Conservation (phyloP, 2,797 vertebrate species). For the Tragopan temminckii region DNA sequence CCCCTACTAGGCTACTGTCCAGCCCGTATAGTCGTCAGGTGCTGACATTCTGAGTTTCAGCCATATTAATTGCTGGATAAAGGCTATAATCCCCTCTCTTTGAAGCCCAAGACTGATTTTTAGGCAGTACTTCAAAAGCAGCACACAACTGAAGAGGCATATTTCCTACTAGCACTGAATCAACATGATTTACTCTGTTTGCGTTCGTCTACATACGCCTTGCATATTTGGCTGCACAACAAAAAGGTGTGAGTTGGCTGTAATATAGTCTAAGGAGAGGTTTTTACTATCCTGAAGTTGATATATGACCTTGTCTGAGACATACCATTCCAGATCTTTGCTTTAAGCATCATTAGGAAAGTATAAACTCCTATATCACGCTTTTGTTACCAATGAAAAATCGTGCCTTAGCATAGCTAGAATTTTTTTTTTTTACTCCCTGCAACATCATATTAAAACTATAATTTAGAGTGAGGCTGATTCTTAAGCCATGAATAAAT, state of each 20-base stretch:
- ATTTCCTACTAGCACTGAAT: slow-evolving; percentile 81
- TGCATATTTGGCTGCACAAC: slow-evolving; percentile 82
- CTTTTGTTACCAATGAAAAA: slow-evolving; percentile 66
- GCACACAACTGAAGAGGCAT: slow-evolving; percentile 82
- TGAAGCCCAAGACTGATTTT: slow-evolving; percentile 93
- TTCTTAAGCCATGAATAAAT: slow-evolving; percentile 68
- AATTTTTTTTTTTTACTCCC: background rate
- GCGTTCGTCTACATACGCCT: slow-evolving; percentile 75
- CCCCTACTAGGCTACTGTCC: slow-evolving; percentile 89
- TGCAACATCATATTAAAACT: slow-evolving; percentile 66
- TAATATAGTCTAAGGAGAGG: slow-evolving; percentile 72
- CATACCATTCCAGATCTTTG: slow-evolving; percentile 75
- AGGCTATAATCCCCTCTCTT: slow-evolving; percentile 95
- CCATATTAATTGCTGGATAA: slow-evolving; percentile 98
- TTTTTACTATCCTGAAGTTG: slow-evolving; percentile 76
- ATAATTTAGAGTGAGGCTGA: slow-evolving; percentile 55
- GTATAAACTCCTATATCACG: slow-evolving; percentile 64
- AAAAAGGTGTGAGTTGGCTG: slow-evolving; percentile 81
- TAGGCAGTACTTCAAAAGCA: slow-evolving; percentile 90
- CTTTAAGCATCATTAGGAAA: slow-evolving; percentile 79
- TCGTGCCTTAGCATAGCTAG: background rate
- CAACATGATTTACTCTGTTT: slow-evolving; percentile 84
- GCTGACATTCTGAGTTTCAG: slow-evolving; percentile 90
- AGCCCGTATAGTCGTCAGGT: slow-evolving; percentile 89
- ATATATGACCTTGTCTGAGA: slow-evolving; percentile 79